Conservation (phyloP, 2,113 vertebrate genomes). For the Takifugu bimaculatus region DNA sequence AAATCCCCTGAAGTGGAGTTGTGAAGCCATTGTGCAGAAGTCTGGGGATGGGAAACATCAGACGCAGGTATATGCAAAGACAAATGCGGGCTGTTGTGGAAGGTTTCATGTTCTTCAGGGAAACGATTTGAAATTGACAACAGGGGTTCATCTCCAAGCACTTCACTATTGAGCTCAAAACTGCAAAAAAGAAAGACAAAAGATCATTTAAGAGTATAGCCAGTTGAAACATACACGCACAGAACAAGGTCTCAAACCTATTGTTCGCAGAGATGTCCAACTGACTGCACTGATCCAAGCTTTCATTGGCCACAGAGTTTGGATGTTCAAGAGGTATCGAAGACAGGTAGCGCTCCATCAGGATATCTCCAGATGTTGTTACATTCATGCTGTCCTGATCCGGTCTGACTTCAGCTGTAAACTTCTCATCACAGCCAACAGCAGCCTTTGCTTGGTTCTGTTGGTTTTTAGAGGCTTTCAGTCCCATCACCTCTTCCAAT, state of each 20-base stretch:
- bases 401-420: conserved; percentile 10
- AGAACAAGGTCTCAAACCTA: conserved; percentile 34
- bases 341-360: conserved; percentile 79
- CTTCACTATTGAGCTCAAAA: conserved; percentile 67
- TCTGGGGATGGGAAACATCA: conserved; percentile 3
- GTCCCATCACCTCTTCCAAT: conserved; percentile 42
- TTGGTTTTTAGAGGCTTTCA: conserved; percentile 52
- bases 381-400: conserved; percentile 24
- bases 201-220: neutral
- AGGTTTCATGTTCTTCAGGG: conserved; percentile 14
- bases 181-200: conserved; percentile 32
- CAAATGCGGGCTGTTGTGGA: conserved; percentile 1
- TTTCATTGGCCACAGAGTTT: conserved; percentile 40
- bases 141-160: conserved; percentile 61
- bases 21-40: conserved; percentile 33
- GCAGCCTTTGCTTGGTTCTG: conserved; percentile 44
- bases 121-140: conserved; percentile 51
- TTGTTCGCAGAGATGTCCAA: conserved; percentile 64
- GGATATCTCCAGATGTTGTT: conserved; percentile 34
- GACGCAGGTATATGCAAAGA: neutral
- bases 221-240: neutral
- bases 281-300: conserved; percentile 49
- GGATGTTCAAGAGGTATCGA: conserved; percentile 41
- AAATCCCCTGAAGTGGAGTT: conserved; percentile 16
- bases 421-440: conserved; percentile 21